Conservation (phyloP, 2,888 invertebrate genomes). For the Amphimallon solstitiale region DNA sequence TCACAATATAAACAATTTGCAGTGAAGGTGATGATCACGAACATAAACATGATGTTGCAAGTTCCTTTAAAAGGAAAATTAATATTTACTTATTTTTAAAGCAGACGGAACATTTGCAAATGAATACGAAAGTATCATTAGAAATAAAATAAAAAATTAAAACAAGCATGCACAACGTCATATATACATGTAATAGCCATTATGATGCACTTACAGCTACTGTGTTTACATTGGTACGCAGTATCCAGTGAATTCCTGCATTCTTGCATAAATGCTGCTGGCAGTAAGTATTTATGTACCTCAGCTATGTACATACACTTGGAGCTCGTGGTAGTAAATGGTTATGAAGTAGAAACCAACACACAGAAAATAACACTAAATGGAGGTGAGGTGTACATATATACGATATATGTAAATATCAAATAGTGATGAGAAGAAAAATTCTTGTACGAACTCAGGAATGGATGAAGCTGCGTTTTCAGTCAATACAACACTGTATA, state of each 20-base stretch:
- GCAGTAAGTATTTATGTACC: neutral
- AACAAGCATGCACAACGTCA: neutral
- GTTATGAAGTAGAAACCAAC: too few relatives aligned
- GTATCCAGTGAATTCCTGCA: conserved; percentile 45
- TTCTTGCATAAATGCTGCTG: conserved; percentile 47
- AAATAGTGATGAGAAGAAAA: neutral
- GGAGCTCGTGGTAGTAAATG: too few relatives aligned
- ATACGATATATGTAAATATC: neutral
- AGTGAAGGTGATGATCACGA: too few relatives aligned
- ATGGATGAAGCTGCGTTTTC: too few relatives aligned
- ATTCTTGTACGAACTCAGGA: too few relatives aligned
- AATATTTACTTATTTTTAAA: neutral
- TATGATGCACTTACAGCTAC: conserved; percentile 45
- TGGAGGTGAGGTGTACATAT: too few relatives aligned
- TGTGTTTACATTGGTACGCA: conserved; percentile 43
- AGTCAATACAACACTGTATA: too few relatives aligned
- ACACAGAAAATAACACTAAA: too few relatives aligned
- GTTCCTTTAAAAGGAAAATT: neutral
- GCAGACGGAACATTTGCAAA: neutral
- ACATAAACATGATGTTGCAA: too few relatives aligned
- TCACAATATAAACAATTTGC: too few relatives aligned
- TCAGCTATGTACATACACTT: neutral
- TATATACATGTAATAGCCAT: conserved; percentile 41
- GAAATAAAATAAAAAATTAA: conserved; percentile 13
- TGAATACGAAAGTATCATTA: neutral